A percentile compares a stretch with the other conserved stretches of the same genome.
Evolutionary conservation across 2,113 vertebrate species (phyloP).

Genomic region (Phylloscopus trochilus): DNA sequence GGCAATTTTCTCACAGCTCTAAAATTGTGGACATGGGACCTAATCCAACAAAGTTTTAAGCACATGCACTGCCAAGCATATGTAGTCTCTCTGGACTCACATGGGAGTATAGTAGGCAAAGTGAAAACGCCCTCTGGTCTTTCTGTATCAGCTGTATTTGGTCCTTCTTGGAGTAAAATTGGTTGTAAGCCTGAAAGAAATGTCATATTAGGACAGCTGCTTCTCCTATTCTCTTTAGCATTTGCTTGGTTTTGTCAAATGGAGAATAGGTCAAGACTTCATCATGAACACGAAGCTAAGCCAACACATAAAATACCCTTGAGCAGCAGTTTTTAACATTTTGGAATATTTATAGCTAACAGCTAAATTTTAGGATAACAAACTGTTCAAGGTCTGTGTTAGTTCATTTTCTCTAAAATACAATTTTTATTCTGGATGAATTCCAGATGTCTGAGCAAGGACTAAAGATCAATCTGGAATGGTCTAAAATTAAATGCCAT

Average conservation of each 20-base stretch:
- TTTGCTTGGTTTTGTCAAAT: background rate
- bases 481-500: background rate
- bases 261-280: constrained; percentile 23
- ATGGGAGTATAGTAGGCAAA: background rate
- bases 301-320: constrained; percentile 8
- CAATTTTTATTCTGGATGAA: background rate
- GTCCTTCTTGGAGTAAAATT: background rate
- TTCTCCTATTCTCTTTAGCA: background rate
- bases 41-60: constrained; percentile 1
- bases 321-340: constrained; percentile 28
- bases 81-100: background rate
- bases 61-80: background rate
- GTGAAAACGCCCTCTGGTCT: background rate
- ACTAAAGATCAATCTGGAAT: constrained; percentile 7
- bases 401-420: constrained; percentile 34
- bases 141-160: background rate
- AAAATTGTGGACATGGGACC: background rate
- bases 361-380: constrained; percentile 28
- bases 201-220: constrained; percentile 32
- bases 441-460: background rate
- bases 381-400: background rate
- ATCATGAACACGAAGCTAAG: background rate
- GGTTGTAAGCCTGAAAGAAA: constrained; percentile 1
- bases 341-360: constrained; percentile 21
- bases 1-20: constrained; percentile 35